Evolutionary conservation across 2,113 vertebrate species (phyloP).

Genomic region (Piprites chloris): DNA sequence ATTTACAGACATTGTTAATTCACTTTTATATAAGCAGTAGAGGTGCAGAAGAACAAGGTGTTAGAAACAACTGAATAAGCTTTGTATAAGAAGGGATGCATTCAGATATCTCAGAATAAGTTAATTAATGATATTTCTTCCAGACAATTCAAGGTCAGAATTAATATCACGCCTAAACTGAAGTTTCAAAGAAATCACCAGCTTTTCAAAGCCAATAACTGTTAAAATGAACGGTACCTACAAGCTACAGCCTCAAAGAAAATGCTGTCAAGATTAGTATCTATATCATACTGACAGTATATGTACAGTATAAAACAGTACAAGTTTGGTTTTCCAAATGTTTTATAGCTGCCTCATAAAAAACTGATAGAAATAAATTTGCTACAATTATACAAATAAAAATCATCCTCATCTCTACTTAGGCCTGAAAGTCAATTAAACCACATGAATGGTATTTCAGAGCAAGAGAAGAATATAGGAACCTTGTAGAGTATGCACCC

Average conservation of each 20-base stretch:
- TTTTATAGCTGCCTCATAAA: not conserved
- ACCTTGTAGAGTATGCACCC: not conserved
- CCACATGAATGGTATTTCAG: not conserved
- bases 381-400: constrained; percentile 25
- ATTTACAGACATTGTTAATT: not conserved
- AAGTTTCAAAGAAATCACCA: not conserved
- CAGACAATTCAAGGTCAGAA: not conserved
- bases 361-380: constrained; percentile 35
- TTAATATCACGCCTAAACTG: not conserved
- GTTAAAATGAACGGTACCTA: not conserved
- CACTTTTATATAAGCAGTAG: not conserved
- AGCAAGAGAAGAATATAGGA: constrained; percentile 11
- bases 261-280: not conserved
- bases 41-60: not conserved
- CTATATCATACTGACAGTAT: not conserved
- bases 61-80: not conserved
- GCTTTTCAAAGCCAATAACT: not conserved
- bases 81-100: not conserved
- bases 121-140: not conserved
- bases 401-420: not conserved
- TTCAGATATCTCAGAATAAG: not conserved
- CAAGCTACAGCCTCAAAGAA: not conserved
- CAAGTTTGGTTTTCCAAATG: constrained; percentile 28
- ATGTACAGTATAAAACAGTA: too few species aligned
- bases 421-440: not conserved